A percentile compares a stretch with the other conserved stretches of the same genome.
Evolutionary conservation across 2,797 vertebrate genomes (phyloP).

Genomic region (Coregonus suidteri): DNA sequence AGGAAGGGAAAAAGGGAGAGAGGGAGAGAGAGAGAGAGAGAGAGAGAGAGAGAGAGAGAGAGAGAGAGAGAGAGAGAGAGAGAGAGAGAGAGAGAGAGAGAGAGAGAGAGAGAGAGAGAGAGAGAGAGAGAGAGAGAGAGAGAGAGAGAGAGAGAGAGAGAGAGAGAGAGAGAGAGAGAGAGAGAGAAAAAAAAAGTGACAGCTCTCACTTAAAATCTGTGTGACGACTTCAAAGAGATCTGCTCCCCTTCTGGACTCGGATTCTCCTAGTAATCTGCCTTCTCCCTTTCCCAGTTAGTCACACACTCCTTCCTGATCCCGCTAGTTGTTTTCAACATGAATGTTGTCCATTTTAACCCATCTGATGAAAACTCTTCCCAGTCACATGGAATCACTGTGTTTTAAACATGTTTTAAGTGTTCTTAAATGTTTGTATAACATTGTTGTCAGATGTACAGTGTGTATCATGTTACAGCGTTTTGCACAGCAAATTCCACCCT

Average conservation of each 20-base stretch:
- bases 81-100: too few relatives aligned
- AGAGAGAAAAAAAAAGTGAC: conserved; percentile 20
- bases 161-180: too few relatives aligned
- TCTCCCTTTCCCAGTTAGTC: conserved; percentile 4
- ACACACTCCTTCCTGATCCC: conserved; percentile 6
- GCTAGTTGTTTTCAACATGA: neutral
- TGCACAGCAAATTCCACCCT: too few relatives aligned
- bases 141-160: too few relatives aligned
- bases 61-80: too few relatives aligned
- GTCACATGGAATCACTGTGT: neutral
- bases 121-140: neutral
- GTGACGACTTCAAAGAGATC: conserved; percentile 50
- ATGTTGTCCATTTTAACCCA: neutral
- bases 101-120: neutral
- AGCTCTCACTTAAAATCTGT: conserved; percentile 40
- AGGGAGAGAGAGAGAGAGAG: neutral
- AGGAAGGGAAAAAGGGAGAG: too few relatives aligned
- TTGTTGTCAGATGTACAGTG: neutral
- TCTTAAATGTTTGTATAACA: neutral
- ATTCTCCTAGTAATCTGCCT: conserved; percentile 7
- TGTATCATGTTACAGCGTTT: too few relatives aligned
- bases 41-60: too few relatives aligned
- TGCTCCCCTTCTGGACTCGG: conserved; percentile 12
- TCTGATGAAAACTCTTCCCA: neutral
- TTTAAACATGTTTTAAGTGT: neutral